phyloP scores from a whole-genome alignment of 2,797 vertebrate species.

The Hipposideros larvatus region DNA sequence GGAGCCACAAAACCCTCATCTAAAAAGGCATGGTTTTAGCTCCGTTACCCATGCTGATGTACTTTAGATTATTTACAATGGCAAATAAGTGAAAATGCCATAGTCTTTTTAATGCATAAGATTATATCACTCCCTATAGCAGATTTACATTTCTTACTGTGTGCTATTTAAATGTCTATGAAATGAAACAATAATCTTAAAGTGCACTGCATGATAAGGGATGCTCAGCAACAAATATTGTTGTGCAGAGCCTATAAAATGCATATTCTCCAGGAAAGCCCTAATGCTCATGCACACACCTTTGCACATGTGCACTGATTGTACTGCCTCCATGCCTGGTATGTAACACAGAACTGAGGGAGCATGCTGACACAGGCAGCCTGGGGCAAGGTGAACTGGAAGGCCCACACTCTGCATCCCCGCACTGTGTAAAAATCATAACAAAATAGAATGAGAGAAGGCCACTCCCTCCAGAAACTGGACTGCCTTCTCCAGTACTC shows the following conservation, averaged over 20 bases:
- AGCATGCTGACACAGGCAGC: neutral
- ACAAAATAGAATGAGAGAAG: neutral
- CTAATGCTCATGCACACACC: too few species aligned
- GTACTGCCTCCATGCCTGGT: neutral
- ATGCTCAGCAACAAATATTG: neutral
- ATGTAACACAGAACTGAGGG: neutral
- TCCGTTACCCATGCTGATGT: neutral
- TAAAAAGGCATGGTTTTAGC: neutral
- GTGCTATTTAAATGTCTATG: neutral
- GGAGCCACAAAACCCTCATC: neutral
- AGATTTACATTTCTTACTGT: slow-evolving; percentile 8
- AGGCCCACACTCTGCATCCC: neutral
- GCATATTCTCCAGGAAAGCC: neutral
- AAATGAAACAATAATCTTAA: neutral
- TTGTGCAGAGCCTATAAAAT: neutral
- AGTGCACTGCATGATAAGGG: neutral
- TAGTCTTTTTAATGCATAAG: neutral
- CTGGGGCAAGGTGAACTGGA: neutral
- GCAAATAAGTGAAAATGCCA: neutral
- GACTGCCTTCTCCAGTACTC: neutral
- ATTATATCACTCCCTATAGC: neutral
- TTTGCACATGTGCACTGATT: neutral
- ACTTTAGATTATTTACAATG: neutral
- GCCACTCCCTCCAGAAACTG: neutral
- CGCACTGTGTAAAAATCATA: neutral